Evolutionary conservation across 2,113 vertebrate genomes (phyloP), one percentile per base, ranked within the genome.

Genomic region (Setophaga kirtlandii): DNA sequence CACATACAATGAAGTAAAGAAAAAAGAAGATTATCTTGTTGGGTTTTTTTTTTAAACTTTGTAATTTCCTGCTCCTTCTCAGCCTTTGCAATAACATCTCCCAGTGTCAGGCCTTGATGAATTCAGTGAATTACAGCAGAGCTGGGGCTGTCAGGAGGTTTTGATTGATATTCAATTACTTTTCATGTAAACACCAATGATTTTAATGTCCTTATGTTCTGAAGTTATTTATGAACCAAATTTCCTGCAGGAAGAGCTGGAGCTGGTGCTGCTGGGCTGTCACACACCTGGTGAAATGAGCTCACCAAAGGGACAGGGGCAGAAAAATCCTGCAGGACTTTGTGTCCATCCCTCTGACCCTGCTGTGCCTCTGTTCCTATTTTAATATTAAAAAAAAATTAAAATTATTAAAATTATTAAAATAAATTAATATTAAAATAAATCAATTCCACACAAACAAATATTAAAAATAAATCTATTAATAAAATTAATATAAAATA

Each of bases 201-300:
- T 95, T 95, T 96, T 84, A 94, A 78, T 56, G 87, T 92, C 90
- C 68, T 94, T 83, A 77, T 84, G 94, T 91, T 95, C 90, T 46
- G 1, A 77, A 89, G 93, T 95, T 97, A 89, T 95, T 95, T 94
- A 93, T 88, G 90, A 95, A 96, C 89, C 64, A 67, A 42, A 93
- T 95, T 96, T 97, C 92, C 82, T 64, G 71, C 46, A 63, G 77
- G 47, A 68, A n/a, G 47, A 83, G 56, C 37, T 23, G 52, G 42
- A 39, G 63, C 11, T 9, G 24, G 47, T 24, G 39, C 71, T 8
- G 22, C 52, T 31, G 77, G 63, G 74, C 46, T 78, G 31, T 83
- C 70, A 53, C 62, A 78, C 21, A 1, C 9, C 0, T 9, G 82
- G 14, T 28, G 25, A 30, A 73, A 87, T 15, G 30, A 28, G 73